phyloP scores from a whole-genome alignment of 2,888 invertebrate genomes.

The Steinernema scapterisci region DNA sequence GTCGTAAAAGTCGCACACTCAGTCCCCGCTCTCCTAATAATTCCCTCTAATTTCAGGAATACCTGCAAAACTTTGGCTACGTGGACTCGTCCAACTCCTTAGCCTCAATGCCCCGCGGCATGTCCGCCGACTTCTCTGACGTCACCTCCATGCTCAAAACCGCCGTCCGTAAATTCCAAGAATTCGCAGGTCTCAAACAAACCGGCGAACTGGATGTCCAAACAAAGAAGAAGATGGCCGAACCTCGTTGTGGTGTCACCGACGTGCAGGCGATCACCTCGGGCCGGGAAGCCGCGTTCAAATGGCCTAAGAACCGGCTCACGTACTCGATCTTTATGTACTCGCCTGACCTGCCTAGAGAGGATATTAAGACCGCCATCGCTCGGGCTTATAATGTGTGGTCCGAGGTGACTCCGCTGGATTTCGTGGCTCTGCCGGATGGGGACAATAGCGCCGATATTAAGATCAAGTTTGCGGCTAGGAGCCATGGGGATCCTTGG shows the following conservation, averaged over 20 bases:
- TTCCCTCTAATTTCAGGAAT: slow-evolving; percentile 47
- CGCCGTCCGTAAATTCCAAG: slow-evolving; percentile 65
- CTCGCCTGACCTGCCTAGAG: slow-evolving; percentile 59
- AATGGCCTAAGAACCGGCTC: slow-evolving; percentile 60
- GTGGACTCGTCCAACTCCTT: slow-evolving; percentile 53
- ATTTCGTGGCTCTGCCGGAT: slow-evolving; percentile 21
- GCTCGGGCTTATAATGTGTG: slow-evolving; percentile 63
- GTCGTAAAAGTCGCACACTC: neutral
- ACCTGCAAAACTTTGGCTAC: slow-evolving; percentile 65
- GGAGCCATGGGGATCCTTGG: slow-evolving; percentile 65
- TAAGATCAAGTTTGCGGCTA: slow-evolving; percentile 60
- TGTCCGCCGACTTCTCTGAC: slow-evolving; percentile 53
- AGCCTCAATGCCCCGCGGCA: slow-evolving; percentile 42
- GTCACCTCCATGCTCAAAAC: slow-evolving; percentile 46
- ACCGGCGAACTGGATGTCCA: slow-evolving; percentile 60
- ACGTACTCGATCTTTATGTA: slow-evolving; percentile 63
- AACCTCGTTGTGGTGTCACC: slow-evolving; percentile 62
- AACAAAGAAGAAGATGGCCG: slow-evolving; percentile 64
- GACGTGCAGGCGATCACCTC: slow-evolving; percentile 55
- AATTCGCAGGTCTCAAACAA: slow-evolving; percentile 60
- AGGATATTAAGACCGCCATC: slow-evolving; percentile 58
- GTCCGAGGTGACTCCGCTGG: slow-evolving; percentile 53
- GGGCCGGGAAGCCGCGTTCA: slow-evolving; percentile 54
- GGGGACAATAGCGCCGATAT: slow-evolving; percentile 52
- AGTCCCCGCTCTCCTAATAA: neutral